Percentiles rank a stretch among this genome's conserved stretches.
phyloP scores from a whole-genome alignment of 2,888 invertebrate species.

The Myopa tessellatipennis region DNA sequence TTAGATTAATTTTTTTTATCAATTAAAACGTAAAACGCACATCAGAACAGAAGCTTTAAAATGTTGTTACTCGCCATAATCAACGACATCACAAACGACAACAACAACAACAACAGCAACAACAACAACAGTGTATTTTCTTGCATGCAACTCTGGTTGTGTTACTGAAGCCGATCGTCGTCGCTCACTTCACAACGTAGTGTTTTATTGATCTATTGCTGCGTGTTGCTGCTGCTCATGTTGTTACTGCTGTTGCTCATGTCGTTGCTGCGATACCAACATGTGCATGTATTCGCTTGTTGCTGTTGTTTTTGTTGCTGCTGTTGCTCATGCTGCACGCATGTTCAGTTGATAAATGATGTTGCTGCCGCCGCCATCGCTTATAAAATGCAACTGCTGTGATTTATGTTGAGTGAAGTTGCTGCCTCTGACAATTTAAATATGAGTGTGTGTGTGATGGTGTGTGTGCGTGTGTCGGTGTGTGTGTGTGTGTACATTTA shows the following conservation, averaged over 20 bases:
- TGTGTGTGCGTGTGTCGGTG: not conserved
- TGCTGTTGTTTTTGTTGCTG: constrained; percentile 12
- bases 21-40: not conserved
- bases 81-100: not conserved
- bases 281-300: not conserved
- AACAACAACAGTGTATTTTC: too few relatives aligned
- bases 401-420: constrained; percentile 21
- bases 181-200: not conserved
- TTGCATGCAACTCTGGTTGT: too few relatives aligned
- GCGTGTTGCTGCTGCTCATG: constrained; percentile 21
- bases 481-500: not conserved
- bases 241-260: constrained; percentile 6
- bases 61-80: constrained; percentile 5
- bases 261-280: not conserved
- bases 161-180: not conserved
- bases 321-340: constrained; percentile 17
- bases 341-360: constrained; percentile 17
- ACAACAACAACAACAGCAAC: too few relatives aligned
- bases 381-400: not conserved
- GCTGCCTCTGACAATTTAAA: not conserved
- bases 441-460: not conserved
- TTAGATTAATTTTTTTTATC: not conserved
- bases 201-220: constrained; percentile 22
- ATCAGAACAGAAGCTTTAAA: constrained; percentile 1
- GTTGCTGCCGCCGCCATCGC: not conserved